phyloP scores from a whole-genome alignment of 2,113 vertebrate species.

The Hyperopisus bebe region DNA sequence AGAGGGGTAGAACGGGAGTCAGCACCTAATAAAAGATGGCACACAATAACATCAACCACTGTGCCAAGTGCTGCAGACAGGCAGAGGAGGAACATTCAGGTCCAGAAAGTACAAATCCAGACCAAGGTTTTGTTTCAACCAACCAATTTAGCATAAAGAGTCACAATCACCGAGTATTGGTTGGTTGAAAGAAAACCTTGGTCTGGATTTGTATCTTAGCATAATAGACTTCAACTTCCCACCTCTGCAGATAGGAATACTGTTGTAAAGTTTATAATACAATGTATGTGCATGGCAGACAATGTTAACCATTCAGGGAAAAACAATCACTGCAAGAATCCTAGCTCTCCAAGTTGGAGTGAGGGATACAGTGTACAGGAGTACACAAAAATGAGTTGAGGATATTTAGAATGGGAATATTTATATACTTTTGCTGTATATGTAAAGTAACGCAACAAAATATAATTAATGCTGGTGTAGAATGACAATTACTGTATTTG shows the following conservation, averaged over 20 bases:
- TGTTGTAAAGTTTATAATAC: neutral
- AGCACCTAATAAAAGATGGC: constrained; percentile 58
- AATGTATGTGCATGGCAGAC: neutral
- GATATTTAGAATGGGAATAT: neutral
- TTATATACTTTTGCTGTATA: neutral
- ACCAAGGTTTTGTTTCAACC: neutral
- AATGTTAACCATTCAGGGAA: neutral
- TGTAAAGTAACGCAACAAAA: neutral
- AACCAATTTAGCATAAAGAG: neutral
- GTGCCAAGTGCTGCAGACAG: constrained; percentile 20
- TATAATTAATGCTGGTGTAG: neutral
- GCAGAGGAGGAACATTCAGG: neutral
- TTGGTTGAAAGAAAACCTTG: neutral
- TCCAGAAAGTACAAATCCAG: neutral
- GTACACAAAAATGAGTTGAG: neutral
- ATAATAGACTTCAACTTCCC: neutral
- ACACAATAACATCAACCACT: constrained; percentile 60
- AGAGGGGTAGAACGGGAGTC: constrained; percentile 69
- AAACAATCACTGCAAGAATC: neutral
- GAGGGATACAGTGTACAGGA: neutral
- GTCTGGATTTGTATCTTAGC: neutral
- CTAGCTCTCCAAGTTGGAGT: neutral
- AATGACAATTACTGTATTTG: neutral
- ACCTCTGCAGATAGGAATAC: neutral
- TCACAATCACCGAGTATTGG: neutral